phyloP scores from a whole-genome alignment of 2,797 vertebrate genomes.

The Graptemys geographica region DNA sequence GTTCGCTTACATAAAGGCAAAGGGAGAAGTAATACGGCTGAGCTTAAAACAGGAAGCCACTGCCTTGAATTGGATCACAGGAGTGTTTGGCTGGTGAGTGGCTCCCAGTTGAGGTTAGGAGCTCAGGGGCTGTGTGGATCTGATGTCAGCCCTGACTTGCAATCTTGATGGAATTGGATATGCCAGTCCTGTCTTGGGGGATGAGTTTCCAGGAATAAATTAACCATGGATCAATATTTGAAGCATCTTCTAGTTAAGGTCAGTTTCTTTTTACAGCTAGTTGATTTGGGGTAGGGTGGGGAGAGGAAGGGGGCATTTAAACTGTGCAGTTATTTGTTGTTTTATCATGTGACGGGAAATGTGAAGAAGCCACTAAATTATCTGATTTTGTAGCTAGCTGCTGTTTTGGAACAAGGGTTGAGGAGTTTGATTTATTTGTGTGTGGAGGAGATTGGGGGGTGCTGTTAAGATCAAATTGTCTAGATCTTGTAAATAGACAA shows the following conservation, averaged over 20 bases:
- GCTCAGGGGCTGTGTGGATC: background rate
- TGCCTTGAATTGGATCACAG: background rate
- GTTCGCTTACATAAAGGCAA: conserved; percentile 55
- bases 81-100: background rate
- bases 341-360: background rate
- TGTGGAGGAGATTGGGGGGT: background rate
- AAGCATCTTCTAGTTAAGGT: conserved; percentile 61
- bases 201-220: background rate
- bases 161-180: background rate
- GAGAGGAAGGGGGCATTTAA: background rate
- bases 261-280: conserved; percentile 42
- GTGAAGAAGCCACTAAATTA: background rate
- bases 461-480: background rate
- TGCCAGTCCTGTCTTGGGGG: background rate
- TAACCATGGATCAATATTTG: conserved; percentile 61
- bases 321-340: background rate
- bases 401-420: background rate
- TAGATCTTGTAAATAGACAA: background rate
- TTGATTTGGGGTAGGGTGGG: background rate
- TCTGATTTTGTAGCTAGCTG: background rate
- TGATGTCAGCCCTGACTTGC: background rate
- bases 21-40: background rate
- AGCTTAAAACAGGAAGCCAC: conserved; percentile 10
- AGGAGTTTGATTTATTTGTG: background rate
- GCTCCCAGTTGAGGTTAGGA: background rate